Evolutionary conservation across 2,797 vertebrate genomes (phyloP).

Genomic region (Staurois parvus): DNA sequence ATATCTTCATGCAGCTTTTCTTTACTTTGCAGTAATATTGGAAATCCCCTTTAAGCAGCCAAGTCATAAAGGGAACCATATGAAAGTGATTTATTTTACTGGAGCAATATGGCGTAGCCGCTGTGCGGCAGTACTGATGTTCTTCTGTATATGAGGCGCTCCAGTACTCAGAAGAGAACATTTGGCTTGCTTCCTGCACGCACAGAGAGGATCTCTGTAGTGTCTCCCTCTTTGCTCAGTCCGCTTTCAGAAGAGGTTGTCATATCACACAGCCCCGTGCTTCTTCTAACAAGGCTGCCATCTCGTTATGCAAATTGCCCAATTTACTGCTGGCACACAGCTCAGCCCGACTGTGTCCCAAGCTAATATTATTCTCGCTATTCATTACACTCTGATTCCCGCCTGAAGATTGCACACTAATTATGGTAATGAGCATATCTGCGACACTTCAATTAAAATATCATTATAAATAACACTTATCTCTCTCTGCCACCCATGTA

Average conservation of each 20-base stretch:
- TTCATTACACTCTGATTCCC: slow-evolving; percentile 58
- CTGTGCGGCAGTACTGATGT: background rate
- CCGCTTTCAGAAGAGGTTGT: slow-evolving; percentile 6
- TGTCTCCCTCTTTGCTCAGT: slow-evolving; percentile 3
- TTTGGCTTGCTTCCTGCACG: slow-evolving; percentile 12
- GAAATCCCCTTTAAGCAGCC: background rate
- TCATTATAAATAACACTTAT: slow-evolving; percentile 61
- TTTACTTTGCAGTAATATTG: background rate
- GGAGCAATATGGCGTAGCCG: background rate
- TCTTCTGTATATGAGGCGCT: slow-evolving; percentile 11
- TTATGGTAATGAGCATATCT: slow-evolving; percentile 62
- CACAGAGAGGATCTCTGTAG: background rate
- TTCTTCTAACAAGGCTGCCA: slow-evolving; percentile 55
- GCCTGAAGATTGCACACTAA: slow-evolving; percentile 60
- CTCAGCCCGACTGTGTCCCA: slow-evolving; percentile 58
- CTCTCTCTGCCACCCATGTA: slow-evolving; percentile 36
- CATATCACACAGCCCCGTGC: slow-evolving; percentile 34
- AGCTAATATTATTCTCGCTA: slow-evolving; percentile 62
- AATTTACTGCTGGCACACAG: slow-evolving; percentile 57
- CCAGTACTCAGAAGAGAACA: slow-evolving; percentile 4
- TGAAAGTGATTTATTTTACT: slow-evolving; percentile 7
- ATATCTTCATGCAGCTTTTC: no score
- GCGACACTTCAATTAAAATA: slow-evolving; percentile 62
- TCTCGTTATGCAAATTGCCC: slow-evolving; percentile 63
- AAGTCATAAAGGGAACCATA: background rate